Percentiles rank a stretch among this genome's conserved stretches.
Conservation (phyloP, 2,888 invertebrate genomes). For the Scaptomyza caliginosa region DNA sequence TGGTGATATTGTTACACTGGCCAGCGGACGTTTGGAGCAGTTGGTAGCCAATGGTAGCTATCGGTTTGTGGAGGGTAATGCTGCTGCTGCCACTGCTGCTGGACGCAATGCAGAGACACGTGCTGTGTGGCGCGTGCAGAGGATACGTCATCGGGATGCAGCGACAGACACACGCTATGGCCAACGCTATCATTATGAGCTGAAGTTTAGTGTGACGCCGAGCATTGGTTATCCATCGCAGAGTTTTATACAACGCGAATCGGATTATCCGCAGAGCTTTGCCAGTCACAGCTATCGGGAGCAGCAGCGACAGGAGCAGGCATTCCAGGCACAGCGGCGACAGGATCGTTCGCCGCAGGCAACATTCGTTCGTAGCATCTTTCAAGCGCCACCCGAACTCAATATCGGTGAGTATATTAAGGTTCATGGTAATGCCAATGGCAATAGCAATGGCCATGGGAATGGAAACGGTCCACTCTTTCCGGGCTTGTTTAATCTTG, state of each 20-base stretch:
- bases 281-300: constrained; percentile 59
- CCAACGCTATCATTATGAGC: constrained; percentile 86
- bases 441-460: background rate
- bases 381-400: constrained; percentile 66
- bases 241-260: constrained; percentile 87
- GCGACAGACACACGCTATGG: constrained; percentile 19
- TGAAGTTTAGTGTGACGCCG: constrained; percentile 88
- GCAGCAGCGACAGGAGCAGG: constrained; percentile 30
- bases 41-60: constrained; percentile 83
- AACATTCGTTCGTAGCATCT: constrained; percentile 73
- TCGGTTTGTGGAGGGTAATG: constrained; percentile 85
- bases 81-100: constrained; percentile 2
- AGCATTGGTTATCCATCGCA: constrained; percentile 53
- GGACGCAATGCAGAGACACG: constrained; percentile 82
- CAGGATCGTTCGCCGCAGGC: constrained; percentile 67
- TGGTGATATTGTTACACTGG: constrained; percentile 88
- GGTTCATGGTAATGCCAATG: constrained; percentile 5
- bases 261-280: constrained; percentile 83
- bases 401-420: constrained; percentile 83
- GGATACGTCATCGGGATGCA: constrained; percentile 87
- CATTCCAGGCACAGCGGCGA: constrained; percentile 66
- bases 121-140: constrained; percentile 89
- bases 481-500: constrained; percentile 64
- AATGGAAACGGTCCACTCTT: constrained; percentile 13
- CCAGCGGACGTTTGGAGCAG: constrained; percentile 87